A percentile compares a stretch with the other conserved stretches of the same genome.
phyloP scores from a whole-genome alignment of 2,113 vertebrate genomes.

The Hypocryptadius cinnamomeus region DNA sequence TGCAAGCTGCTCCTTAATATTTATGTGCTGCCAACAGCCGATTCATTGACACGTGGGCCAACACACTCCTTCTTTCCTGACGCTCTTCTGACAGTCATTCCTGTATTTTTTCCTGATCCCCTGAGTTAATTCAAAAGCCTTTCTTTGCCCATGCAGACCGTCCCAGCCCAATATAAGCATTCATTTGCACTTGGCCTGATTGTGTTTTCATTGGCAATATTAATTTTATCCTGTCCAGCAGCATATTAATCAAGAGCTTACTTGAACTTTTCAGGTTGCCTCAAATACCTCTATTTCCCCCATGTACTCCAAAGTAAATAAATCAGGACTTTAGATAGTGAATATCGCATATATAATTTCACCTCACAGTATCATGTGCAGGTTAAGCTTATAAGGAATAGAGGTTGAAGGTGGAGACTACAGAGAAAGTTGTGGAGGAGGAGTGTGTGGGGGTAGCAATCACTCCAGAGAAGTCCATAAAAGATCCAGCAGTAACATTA shows the following conservation, averaged over 20 bases:
- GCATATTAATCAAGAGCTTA: not conserved
- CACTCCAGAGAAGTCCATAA: not conserved
- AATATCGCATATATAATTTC: not conserved
- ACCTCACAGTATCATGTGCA: not conserved
- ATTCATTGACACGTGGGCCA: slow-evolving; percentile 21
- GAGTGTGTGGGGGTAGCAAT: not conserved
- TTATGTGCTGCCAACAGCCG: not conserved
- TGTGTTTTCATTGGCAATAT: slow-evolving; percentile 27
- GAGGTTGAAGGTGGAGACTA: not conserved
- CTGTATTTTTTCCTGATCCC: not conserved
- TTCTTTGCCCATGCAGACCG: not conserved
- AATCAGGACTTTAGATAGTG: not conserved
- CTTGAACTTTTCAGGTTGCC: slow-evolving; percentile 9
- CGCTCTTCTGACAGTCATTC: not conserved
- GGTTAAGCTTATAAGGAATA: not conserved
- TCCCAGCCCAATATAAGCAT: not conserved
- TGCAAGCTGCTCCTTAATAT: slow-evolving; percentile 4
- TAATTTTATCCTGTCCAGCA: slow-evolving; percentile 1
- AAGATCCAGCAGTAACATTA: not conserved
- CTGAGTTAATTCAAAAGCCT: not conserved
- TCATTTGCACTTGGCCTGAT: not conserved
- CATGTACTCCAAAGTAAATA: not conserved
- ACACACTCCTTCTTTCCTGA: not conserved
- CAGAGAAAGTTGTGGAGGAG: not conserved
- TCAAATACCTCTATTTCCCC: not conserved